These are phyloP conservation scores for Oenanthe oenanthe DNA, from an alignment of 2,113 vertebrate species.

Conservation along the genomic window DNA sequence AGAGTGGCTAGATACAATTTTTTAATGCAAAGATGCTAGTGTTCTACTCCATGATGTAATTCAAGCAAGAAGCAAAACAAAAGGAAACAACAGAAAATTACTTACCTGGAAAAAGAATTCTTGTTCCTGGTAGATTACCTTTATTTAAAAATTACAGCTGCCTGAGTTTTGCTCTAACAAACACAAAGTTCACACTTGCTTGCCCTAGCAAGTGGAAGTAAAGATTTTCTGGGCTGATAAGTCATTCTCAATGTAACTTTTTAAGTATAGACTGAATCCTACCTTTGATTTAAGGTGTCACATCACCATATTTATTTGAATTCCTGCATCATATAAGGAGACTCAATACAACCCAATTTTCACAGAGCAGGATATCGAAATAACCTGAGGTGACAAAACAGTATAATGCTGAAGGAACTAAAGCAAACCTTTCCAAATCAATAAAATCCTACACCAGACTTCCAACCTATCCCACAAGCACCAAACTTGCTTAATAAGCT, in stretches of 20 bases:
- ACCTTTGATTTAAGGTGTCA: background rate
- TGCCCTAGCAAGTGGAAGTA: background rate
- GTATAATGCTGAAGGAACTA: background rate
- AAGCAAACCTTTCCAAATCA: background rate
- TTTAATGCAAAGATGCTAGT: background rate
- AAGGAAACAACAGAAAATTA: background rate
- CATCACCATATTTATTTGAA: background rate
- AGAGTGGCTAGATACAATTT: background rate
- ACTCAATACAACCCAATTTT: background rate
- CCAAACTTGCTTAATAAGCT: background rate
- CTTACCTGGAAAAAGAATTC: background rate
- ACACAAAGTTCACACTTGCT: background rate
- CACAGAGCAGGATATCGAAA: background rate
- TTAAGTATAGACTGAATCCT: too few relatives aligned
- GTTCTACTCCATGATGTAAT: background rate
- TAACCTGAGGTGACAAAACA: background rate
- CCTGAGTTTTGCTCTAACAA: background rate
- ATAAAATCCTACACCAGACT: background rate
- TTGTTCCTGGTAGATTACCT: background rate
- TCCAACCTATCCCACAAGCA: background rate
- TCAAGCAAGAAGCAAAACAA: background rate
- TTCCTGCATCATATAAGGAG: background rate
- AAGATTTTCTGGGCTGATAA: background rate
- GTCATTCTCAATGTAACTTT: background rate
- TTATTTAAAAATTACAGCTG: background rate